Evolutionary conservation across 2,888 invertebrate genomes (phyloP).

Genomic region (Danaus chrysippus): DNA sequence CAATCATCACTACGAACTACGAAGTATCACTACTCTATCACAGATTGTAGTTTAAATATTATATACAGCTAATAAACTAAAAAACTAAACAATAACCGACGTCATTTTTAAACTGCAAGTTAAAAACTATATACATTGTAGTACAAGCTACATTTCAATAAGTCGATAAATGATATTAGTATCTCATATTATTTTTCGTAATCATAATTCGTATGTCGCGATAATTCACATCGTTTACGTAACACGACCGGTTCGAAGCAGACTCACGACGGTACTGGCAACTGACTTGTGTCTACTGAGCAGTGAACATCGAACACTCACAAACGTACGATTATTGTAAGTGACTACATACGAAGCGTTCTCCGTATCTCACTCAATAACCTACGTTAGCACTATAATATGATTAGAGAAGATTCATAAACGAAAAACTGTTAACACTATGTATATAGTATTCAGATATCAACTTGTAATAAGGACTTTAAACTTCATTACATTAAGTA

Average conservation of each 20-base stretch:
- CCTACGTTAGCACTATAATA: no score
- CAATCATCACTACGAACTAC: constrained; percentile 53
- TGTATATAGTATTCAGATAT: no score
- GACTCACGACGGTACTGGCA: constrained; percentile 40
- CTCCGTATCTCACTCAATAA: no score
- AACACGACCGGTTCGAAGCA: constrained; percentile 44
- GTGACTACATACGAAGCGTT: no score
- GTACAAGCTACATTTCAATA: neutral
- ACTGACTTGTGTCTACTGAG: neutral
- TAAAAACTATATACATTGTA: neutral
- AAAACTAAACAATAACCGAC: neutral
- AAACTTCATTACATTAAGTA: no score
- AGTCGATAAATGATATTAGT: neutral
- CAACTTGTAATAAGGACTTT: no score
- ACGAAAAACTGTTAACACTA: no score
- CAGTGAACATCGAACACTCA: neutral
- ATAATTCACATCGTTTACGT: constrained; percentile 19
- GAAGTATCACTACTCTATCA: constrained; percentile 59
- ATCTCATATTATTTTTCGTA: neutral
- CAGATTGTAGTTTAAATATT: constrained; percentile 34
- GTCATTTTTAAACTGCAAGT: neutral
- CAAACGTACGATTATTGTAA: neutral
- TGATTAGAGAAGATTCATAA: no score
- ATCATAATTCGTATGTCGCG: constrained; percentile 4
- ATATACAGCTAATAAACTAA: neutral